Evolutionary conservation across 2,797 vertebrate genomes (phyloP).

Genomic region (Gymnopithys bicolor): DNA sequence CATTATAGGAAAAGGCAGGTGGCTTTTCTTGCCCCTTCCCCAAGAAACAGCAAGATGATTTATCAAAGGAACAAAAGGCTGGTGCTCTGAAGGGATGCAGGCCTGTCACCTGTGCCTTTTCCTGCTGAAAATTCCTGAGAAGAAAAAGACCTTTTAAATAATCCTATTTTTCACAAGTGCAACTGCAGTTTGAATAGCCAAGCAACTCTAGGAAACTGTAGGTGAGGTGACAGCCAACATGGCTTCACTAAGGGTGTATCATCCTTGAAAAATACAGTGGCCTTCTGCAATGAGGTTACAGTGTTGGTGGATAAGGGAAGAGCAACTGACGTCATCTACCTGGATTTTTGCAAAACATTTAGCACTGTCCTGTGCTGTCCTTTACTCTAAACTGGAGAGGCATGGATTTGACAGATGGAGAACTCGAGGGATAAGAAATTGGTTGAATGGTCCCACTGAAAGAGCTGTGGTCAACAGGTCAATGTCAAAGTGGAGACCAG

Average conservation of each 20-base stretch:
- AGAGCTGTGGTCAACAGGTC: neutral
- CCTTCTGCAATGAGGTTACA: neutral
- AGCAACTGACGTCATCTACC: neutral
- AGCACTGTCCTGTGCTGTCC: neutral
- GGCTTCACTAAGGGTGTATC: neutral
- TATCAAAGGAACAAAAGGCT: neutral
- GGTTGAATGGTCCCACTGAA: neutral
- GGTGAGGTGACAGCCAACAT: neutral
- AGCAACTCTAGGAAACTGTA: neutral
- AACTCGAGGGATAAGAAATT: neutral
- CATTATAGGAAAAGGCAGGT: neutral
- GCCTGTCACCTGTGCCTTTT: neutral
- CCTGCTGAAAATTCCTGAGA: neutral
- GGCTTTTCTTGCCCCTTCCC: neutral
- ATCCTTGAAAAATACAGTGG: neutral
- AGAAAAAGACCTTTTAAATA: neutral
- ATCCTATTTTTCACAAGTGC: neutral
- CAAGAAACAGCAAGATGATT: neutral
- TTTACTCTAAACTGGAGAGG: neutral
- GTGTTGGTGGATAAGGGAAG: neutral
- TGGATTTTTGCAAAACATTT: neutral
- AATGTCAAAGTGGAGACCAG: neutral
- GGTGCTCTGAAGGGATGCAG: rapidly evolving
- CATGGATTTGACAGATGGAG: neutral
- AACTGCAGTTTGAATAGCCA: neutral